These are phyloP conservation scores for Sakesphorus luctuosus DNA, from an alignment of 2,113 vertebrate genomes.

Conservation along the genomic window DNA sequence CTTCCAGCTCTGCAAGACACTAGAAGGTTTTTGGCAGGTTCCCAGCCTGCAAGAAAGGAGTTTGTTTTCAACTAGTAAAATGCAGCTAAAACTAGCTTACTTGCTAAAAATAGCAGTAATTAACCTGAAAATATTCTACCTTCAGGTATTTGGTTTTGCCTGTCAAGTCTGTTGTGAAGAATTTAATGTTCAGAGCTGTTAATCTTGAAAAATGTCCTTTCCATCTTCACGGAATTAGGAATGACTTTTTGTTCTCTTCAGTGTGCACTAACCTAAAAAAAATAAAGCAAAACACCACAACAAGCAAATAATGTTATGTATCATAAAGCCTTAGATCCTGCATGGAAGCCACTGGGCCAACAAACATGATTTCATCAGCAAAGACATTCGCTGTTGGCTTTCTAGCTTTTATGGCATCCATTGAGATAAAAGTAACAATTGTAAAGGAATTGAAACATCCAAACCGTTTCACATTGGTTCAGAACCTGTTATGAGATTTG, in stretches of 20 bases:
- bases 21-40: not conserved
- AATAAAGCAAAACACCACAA: not conserved
- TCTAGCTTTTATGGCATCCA: not conserved
- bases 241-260: not conserved
- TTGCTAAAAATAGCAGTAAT: slow-evolving; percentile 21
- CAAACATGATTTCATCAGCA: not conserved
- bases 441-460: not conserved
- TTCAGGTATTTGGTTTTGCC: not conserved
- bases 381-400: not conserved
- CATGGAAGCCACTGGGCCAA: not conserved
- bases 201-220: not conserved
- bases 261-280: not conserved
- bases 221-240: not conserved
- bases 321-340: not conserved
- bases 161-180: not conserved
- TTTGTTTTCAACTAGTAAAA: not conserved
- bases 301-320: not conserved
- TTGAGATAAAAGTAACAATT: not conserved
- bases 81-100: not conserved
- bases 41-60: not conserved
- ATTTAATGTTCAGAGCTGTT: not conserved
- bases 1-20: not conserved
- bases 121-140: not conserved
- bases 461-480: not conserved
- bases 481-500: not conserved